Percentiles rank a stretch among this genome's conserved stretches.
Conservation (phyloP, 23 tunicate genomes). For the Diplosoma virens region DNA sequence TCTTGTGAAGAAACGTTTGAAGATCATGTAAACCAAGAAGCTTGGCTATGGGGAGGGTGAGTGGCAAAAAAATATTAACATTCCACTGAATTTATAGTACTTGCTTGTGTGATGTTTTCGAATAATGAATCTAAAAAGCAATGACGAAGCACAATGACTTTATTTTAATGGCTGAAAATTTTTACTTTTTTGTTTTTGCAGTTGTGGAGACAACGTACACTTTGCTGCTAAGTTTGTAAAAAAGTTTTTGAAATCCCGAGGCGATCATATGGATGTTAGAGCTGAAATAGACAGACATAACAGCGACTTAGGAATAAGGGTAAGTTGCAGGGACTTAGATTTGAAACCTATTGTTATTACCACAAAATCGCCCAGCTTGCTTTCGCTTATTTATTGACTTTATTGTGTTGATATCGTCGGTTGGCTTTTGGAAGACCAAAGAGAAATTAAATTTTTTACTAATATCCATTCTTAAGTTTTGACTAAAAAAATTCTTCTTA, state of each 20-base stretch:
- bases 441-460: too few species aligned
- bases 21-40: constrained; percentile 46
- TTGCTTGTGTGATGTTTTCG: neutral
- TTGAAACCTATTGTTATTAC: too few species aligned
- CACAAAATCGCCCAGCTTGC: too few species aligned
- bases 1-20: constrained; percentile 71
- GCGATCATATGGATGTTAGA: constrained; percentile 46
- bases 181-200: constrained; percentile 1
- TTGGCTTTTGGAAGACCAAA: too few species aligned
- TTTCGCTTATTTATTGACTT: too few species aligned
- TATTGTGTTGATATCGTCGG: too few species aligned
- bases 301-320: constrained; percentile 87
- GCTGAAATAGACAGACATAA: constrained; percentile 87
- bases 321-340: constrained; percentile 42
- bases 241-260: constrained; percentile 49
- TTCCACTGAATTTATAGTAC: neutral
- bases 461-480: too few species aligned
- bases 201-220: constrained; percentile 82
- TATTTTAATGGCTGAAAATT: too few species aligned
- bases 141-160: too few species aligned
- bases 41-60: constrained; percentile 95
- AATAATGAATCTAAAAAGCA: too few species aligned
- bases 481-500: too few species aligned
- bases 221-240: constrained; percentile 77
- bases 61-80: neutral